These are phyloP conservation scores for Thunnus thynnus DNA, from an alignment of 2,113 vertebrate genomes.

Conservation along the genomic window DNA sequence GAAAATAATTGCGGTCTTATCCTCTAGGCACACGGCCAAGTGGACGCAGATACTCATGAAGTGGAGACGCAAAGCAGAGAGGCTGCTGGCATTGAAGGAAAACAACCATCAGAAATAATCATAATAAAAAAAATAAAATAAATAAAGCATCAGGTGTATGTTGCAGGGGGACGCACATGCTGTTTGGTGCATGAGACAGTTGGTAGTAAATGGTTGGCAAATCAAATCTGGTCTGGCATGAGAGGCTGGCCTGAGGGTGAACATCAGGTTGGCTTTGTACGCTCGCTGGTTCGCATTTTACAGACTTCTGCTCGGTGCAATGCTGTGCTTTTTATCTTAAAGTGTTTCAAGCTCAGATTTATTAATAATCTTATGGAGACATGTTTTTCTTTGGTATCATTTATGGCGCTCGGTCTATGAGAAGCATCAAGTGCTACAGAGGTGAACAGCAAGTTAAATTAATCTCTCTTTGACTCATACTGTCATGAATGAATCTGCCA, in stretches of 20 bases:
- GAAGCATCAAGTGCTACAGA: neutral
- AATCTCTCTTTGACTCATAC: conserved; percentile 6
- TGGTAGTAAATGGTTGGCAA: conserved; percentile 72
- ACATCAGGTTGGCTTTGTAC: conserved; percentile 58
- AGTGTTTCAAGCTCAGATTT: conserved; percentile 16
- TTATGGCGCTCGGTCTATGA: neutral
- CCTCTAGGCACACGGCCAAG: conserved; percentile 67
- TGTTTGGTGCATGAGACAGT: conserved; percentile 57
- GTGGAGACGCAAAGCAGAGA: conserved; percentile 62
- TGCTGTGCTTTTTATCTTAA: neutral
- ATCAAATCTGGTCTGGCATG: conserved; percentile 72
- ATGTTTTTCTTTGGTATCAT: neutral
- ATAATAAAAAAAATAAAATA: neutral
- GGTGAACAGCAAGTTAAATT: neutral
- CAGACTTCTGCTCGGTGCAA: conserved; percentile 20
- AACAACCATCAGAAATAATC: neutral
- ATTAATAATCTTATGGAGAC: conserved; percentile 13
- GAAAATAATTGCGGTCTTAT: conserved; percentile 72
- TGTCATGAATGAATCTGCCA: conserved; percentile 16
- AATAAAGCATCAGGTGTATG: conserved; percentile 54
- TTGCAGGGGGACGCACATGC: conserved; percentile 37
- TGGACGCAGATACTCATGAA: conserved; percentile 55
- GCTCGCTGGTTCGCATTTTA: conserved; percentile 47
- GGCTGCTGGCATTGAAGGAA: conserved; percentile 52
- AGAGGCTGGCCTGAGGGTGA: conserved; percentile 52